These are phyloP conservation scores for Hartigia nigra DNA, from an alignment of 2,888 invertebrate genomes.

Conservation along the genomic window DNA sequence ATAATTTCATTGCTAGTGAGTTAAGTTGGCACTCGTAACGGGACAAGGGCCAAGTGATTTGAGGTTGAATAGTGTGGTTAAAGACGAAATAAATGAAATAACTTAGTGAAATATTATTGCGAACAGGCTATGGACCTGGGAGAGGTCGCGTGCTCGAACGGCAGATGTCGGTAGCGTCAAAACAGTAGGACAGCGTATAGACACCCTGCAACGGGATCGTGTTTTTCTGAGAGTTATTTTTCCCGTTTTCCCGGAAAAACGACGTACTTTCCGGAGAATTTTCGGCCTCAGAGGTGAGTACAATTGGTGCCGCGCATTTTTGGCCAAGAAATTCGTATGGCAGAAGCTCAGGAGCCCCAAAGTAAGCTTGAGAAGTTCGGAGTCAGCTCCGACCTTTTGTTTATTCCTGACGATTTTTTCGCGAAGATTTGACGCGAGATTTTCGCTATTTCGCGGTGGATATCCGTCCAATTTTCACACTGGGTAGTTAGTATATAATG, in stretches of 20 bases:
- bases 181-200: constrained; percentile 60
- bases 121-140: constrained; percentile 53
- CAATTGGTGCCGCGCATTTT: constrained; percentile 20
- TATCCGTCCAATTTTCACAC: constrained; percentile 36
- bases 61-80: background rate
- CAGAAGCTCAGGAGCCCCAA: constrained; percentile 11
- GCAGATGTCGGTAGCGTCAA: constrained; percentile 58
- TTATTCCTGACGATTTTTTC: constrained; percentile 61
- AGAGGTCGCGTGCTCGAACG: constrained; percentile 47
- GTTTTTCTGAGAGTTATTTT: constrained; percentile 57
- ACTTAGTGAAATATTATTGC: constrained; percentile 38
- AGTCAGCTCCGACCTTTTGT: constrained; percentile 59
- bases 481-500: constrained; percentile 38
- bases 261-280: constrained; percentile 52
- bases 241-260: constrained; percentile 52
- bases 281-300: constrained; percentile 59
- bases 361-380: constrained; percentile 34
- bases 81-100: constrained; percentile 8
- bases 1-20: background rate
- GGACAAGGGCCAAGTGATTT: background rate
- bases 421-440: constrained; percentile 42
- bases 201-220: constrained; percentile 63
- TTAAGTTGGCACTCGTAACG: background rate
- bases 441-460: constrained; percentile 34
- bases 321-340: constrained; percentile 12